These are phyloP conservation scores for Elachura formosa DNA, from an alignment of 2,113 vertebrate genomes.

Conservation along the genomic window DNA sequence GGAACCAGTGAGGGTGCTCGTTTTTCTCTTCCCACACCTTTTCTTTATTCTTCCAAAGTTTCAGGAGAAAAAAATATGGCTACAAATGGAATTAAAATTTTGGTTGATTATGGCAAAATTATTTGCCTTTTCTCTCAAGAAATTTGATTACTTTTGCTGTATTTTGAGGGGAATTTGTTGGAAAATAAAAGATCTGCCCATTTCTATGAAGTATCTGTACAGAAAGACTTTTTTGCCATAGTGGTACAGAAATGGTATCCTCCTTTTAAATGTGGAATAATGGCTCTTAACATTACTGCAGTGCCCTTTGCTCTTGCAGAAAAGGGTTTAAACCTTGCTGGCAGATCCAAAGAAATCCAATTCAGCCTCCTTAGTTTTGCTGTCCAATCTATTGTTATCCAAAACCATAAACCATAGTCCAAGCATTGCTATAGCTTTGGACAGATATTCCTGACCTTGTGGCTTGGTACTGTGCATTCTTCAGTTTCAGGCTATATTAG, in stretches of 20 bases:
- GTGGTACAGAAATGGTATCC: background rate
- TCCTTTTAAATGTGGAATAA: background rate
- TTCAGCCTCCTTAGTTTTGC: background rate
- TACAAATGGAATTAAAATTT: background rate
- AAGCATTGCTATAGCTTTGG: background rate
- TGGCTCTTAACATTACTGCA: background rate
- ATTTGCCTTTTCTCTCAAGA: background rate
- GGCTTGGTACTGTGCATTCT: background rate
- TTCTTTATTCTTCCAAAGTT: background rate
- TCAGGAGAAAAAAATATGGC: background rate
- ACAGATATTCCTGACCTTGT: background rate
- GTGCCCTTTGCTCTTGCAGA: background rate
- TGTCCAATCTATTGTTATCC: background rate
- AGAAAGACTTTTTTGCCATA: background rate
- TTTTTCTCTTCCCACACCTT: background rate
- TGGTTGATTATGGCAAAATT: background rate
- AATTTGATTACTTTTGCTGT: background rate
- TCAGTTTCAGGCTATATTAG: background rate
- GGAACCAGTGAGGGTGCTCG: background rate
- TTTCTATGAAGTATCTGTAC: background rate
- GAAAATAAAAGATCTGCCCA: background rate
- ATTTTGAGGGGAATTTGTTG: background rate
- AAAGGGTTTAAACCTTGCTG: background rate
- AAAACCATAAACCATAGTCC: background rate
- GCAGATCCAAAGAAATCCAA: background rate